These are phyloP conservation scores for Dascillus cervinus DNA, from an alignment of 2,888 invertebrate species.

Conservation along the genomic window DNA sequence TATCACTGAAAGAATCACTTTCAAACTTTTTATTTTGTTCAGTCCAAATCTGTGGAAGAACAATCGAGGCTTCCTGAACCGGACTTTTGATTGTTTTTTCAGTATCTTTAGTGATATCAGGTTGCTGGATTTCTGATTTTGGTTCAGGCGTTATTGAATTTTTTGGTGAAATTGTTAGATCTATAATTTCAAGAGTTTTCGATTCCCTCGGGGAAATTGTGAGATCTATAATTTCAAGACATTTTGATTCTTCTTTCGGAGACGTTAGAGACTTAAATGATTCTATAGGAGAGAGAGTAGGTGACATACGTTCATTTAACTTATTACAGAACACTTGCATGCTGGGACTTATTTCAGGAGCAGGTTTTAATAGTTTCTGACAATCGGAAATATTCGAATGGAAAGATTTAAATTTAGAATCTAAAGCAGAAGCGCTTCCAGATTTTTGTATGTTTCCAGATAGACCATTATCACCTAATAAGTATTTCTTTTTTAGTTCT, in stretches of 20 bases:
- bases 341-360: slow-evolving; percentile 57
- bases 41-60: slow-evolving; percentile 57
- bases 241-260: slow-evolving; percentile 5
- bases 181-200: slow-evolving; percentile 13
- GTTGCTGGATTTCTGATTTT: no score
- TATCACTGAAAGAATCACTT: slow-evolving; percentile 55
- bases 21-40: slow-evolving; percentile 25
- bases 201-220: slow-evolving; percentile 4
- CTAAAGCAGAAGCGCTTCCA: slow-evolving; percentile 74
- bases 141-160: no score
- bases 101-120: no score
- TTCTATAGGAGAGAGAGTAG: slow-evolving; percentile 35
- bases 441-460: slow-evolving; percentile 71
- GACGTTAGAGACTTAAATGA: slow-evolving; percentile 8
- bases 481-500: slow-evolving; percentile 77
- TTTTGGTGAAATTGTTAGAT: slow-evolving; percentile 11
- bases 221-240: slow-evolving; percentile 6
- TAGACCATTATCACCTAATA: slow-evolving; percentile 62
- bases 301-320: slow-evolving; percentile 36
- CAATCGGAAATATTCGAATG: slow-evolving; percentile 81
- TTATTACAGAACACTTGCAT: slow-evolving; percentile 59
- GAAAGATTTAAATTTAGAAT: slow-evolving; percentile 76
- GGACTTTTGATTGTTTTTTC: no score
- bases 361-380: slow-evolving; percentile 77
- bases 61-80: slow-evolving; percentile 55